Evolutionary conservation across 2,888 invertebrate species (phyloP).

Genomic region (Amphiduros pacificus): DNA sequence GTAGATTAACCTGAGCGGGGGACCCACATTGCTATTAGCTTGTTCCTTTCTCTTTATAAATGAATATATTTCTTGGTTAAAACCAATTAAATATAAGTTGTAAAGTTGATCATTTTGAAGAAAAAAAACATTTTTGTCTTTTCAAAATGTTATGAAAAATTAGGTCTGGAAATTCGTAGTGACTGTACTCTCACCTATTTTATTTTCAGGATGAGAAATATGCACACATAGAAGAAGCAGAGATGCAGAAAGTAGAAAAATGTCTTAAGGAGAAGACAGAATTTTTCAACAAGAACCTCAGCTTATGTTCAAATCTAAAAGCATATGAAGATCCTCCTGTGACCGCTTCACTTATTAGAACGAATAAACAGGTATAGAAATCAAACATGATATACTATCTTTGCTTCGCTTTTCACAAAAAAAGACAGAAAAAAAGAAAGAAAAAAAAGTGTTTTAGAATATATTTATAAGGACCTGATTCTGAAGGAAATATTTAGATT

Average conservation of each 20-base stretch:
- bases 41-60: no score
- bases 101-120: no score
- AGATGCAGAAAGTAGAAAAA: slow-evolving; percentile 75
- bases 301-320: slow-evolving; percentile 69
- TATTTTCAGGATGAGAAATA: slow-evolving; percentile 57
- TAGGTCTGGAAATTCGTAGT: no score
- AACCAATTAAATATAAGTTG: no score
- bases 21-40: no score
- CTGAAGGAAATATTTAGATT: not conserved
- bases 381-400: not conserved
- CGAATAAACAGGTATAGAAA: slow-evolving; percentile 72
- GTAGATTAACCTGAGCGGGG: no score
- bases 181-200: no score
- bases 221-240: slow-evolving; percentile 71
- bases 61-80: no score
- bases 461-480: not conserved
- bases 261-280: slow-evolving; percentile 70
- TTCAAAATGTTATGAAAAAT: no score
- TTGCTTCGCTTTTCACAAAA: not conserved
- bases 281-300: slow-evolving; percentile 81
- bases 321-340: slow-evolving; percentile 73
- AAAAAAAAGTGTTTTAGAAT: not conserved
- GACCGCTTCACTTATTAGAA: slow-evolving; percentile 77
- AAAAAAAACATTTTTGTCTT: no score
- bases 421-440: not conserved